Base-by-base conservation (phyloP, 2,113 vertebrate genomes). In the Pteropus alecto region DNA sequence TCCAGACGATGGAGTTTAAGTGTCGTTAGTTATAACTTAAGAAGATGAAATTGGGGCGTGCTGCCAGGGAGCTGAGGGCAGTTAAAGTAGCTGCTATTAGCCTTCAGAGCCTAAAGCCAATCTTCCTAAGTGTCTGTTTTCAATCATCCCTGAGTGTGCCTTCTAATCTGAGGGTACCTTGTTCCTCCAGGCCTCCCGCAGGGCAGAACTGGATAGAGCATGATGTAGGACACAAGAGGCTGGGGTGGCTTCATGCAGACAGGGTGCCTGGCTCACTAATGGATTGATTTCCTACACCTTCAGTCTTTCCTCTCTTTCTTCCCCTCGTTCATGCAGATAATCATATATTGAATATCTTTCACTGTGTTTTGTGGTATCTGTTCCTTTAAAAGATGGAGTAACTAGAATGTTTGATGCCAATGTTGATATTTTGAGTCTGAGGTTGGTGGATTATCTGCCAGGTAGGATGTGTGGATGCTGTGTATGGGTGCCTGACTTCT, bases 111-210 rank as follows among this genome's bases (percentile, higher is more conserved):
- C 26, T 38, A 33, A 85, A 76, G 63, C 77, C 79, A 90, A 94
- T 95, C 95, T 95, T 86, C 71, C 77, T 89, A 85, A 95, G 90
- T 88, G 74, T 73, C 91, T 87, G 71, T 65, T 93, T 95, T 89
- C 76, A 86, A 74, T 96, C 89, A 74, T 61, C 43, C 56, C 30
- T 28, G 46, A 93, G 71, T 22, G 56, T 30, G 56, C n/a, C 61
- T 91, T 63, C 86, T 85, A 56, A 76, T 88, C n/a, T 2, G 71
- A 87, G 70, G 35, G 28, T 7, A 1, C n/a, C 65, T 70, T 14
- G 35, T 63, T 92, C 41, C 60, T 56, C 28, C 68, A 71, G 65
- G 73, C 46, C 67, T 77, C 19, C 41, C 48, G 38, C 56, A 54
- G 87, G 51, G 30, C 38, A 51, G 77, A 78, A 28, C 15, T 2